Evolutionary conservation across 2,797 vertebrate species (phyloP).

Genomic region (Tragopan temminckii): DNA sequence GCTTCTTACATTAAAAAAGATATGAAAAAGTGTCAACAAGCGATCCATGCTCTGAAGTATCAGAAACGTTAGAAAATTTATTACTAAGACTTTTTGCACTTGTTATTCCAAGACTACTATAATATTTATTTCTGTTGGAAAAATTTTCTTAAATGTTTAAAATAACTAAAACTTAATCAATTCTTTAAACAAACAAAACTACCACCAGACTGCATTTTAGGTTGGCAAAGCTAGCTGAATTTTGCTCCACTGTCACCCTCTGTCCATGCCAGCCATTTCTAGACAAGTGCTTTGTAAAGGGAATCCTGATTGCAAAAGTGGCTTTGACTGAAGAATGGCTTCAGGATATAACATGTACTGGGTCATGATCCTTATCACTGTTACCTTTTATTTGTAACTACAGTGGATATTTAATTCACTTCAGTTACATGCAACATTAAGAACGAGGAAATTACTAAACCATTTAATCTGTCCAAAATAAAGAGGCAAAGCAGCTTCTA

Average conservation of each 20-base stretch:
- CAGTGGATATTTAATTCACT: slow-evolving; percentile 45
- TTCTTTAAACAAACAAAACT: background rate
- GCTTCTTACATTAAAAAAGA: background rate
- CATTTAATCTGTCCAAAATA: slow-evolving; percentile 60
- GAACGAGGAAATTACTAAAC: background rate
- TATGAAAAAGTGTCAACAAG: background rate
- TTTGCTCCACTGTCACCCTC: background rate
- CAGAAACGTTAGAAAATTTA: background rate
- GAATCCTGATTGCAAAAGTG: background rate
- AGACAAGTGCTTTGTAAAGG: background rate
- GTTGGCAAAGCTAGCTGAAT: background rate
- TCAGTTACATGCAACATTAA: slow-evolving; percentile 55
- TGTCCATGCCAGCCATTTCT: background rate
- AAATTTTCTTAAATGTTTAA: background rate
- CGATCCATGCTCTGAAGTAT: background rate
- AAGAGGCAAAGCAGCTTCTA: slow-evolving; percentile 39
- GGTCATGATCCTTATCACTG: background rate
- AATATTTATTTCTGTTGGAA: background rate
- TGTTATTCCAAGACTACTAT: background rate
- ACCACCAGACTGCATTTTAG: background rate
- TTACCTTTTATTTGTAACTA: slow-evolving; percentile 39
- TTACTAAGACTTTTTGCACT: background rate
- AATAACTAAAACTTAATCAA: background rate
- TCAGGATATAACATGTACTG: background rate
- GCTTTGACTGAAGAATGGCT: slow-evolving; percentile 24